Conservation (phyloP, 2,113 vertebrate genomes). For the Synodontis membranacea region DNA sequence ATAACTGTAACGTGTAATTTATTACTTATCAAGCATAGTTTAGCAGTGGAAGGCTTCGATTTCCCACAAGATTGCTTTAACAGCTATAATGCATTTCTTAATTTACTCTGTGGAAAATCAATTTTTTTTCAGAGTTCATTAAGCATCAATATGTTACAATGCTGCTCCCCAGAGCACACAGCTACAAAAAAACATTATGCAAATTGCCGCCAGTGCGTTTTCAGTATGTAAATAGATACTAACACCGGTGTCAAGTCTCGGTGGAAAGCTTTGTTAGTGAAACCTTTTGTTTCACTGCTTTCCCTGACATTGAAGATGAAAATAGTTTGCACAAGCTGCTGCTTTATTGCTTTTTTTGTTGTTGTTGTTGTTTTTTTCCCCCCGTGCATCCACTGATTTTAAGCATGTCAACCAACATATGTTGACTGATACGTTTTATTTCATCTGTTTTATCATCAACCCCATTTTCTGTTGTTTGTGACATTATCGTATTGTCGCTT, state of each 20-base stretch:
- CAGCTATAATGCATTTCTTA: constrained; percentile 99
- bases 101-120: constrained; percentile 99
- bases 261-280: constrained; percentile 82
- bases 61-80: constrained; percentile 99
- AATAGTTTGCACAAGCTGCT: constrained; percentile 13
- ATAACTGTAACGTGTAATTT: constrained; percentile 99
- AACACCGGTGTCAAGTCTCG: constrained; percentile 83
- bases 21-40: constrained; percentile 99
- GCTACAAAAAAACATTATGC: constrained; percentile 97
- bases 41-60: constrained; percentile 94
- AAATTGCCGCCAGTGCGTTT: constrained; percentile 86
- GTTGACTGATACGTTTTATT: not conserved
- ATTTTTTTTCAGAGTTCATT: constrained; percentile 99
- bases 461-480: constrained; percentile 16
- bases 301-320: constrained; percentile 63
- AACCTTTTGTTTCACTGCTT: constrained; percentile 73
- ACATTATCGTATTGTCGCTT: not conserved
- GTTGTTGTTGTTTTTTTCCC: too few relatives aligned
- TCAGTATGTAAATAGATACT: constrained; percentile 97
- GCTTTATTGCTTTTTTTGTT: not conserved
- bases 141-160: constrained; percentile 99
- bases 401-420: not conserved
- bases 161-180: constrained; percentile 90
- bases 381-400: not conserved
- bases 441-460: not conserved